Evolutionary conservation across 2,888 invertebrate genomes (phyloP).

Genomic region (Troides oblongomaculatus): DNA sequence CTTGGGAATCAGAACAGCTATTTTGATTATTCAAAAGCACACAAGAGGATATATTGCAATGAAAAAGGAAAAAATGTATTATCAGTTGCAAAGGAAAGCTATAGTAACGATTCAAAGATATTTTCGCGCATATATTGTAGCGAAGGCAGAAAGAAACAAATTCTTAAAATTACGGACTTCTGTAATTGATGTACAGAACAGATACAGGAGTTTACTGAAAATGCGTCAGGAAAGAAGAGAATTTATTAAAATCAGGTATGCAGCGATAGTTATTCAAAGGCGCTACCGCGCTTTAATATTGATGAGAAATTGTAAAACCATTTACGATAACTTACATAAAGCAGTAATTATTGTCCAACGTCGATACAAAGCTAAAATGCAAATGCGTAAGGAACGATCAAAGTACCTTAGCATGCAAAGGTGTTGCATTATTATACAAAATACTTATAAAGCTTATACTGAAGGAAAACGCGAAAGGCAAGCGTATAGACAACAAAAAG

Average conservation of each 20-base stretch:
- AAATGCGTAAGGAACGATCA: slow-evolving; percentile 53
- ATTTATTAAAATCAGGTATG: slow-evolving; percentile 44
- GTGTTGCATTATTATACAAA: slow-evolving; percentile 61
- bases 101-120: slow-evolving; percentile 45
- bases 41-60: slow-evolving; percentile 60
- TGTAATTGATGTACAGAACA: slow-evolving; percentile 53
- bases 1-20: slow-evolving; percentile 55
- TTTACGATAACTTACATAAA: slow-evolving; percentile 37
- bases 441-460: slow-evolving; percentile 55
- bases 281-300: slow-evolving; percentile 45
- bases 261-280: slow-evolving; percentile 53
- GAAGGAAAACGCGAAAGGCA: slow-evolving; percentile 48
- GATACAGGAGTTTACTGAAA: slow-evolving; percentile 59
- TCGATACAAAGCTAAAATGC: slow-evolving; percentile 57
- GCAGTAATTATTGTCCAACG: slow-evolving; percentile 55
- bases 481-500: slow-evolving; percentile 51
- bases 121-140: slow-evolving; percentile 45
- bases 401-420: slow-evolving; percentile 47
- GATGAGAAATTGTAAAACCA: slow-evolving; percentile 40
- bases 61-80: slow-evolving; percentile 46
- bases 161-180: slow-evolving; percentile 42
- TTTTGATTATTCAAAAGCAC: slow-evolving; percentile 70
- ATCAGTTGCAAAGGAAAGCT: slow-evolving; percentile 46
- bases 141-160: slow-evolving; percentile 37
- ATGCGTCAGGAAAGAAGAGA: slow-evolving; percentile 54